These are phyloP conservation scores for Vombatus ursinus DNA, from an alignment of 2,113 vertebrate genomes.

Conservation along the genomic window DNA sequence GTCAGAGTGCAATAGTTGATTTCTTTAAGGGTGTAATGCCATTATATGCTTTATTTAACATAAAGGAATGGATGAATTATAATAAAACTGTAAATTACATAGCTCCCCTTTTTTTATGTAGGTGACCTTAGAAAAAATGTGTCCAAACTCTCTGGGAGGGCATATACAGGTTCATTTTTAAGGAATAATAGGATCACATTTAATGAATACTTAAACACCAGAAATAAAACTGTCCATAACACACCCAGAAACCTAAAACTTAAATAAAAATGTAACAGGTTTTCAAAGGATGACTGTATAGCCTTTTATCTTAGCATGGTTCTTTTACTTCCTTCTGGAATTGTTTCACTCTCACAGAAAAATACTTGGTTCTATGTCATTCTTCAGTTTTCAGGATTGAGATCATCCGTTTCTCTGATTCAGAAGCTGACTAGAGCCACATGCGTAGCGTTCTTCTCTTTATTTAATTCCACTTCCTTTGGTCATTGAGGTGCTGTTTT, in stretches of 20 bases:
- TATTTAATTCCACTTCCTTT: background rate
- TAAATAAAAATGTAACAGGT: constrained; percentile 21
- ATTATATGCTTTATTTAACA: constrained; percentile 14
- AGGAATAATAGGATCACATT: background rate
- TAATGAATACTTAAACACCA: background rate
- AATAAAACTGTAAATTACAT: constrained; percentile 15
- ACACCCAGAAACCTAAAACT: background rate
- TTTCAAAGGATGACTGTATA: constrained; percentile 5
- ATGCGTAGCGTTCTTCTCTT: background rate
- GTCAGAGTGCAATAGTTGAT: background rate
- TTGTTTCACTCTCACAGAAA: background rate
- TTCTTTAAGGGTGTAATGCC: constrained; percentile 1
- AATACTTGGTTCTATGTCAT: background rate
- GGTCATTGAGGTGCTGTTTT: background rate
- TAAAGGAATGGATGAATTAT: constrained; percentile 13
- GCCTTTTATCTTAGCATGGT: background rate
- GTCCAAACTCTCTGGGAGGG: background rate
- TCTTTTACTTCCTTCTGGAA: background rate
- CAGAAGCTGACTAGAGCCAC: background rate
- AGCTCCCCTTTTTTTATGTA: constrained; percentile 24
- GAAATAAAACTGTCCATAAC: background rate
- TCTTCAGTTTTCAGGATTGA: constrained; percentile 2
- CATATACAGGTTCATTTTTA: background rate
- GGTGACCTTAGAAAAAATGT: constrained; percentile 4
- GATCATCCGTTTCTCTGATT: constrained; percentile 24